A percentile compares a stretch with the other conserved stretches of the same genome.
Conservation (phyloP, 2,888 invertebrate species). For the Steinernema carpocapsae region DNA sequence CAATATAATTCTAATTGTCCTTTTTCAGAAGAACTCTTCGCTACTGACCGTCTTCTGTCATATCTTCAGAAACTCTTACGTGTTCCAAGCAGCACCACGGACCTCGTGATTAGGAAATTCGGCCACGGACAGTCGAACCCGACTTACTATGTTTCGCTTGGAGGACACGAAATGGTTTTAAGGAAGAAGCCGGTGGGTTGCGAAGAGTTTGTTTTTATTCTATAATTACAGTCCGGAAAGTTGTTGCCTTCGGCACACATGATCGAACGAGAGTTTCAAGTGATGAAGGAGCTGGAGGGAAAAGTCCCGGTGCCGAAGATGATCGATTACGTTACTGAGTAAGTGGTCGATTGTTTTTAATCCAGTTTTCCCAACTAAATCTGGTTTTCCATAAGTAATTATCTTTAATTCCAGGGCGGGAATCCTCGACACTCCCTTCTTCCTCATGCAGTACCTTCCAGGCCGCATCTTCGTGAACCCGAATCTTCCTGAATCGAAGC, state of each 20-base stretch:
- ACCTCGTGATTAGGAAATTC: slow-evolving; percentile 50
- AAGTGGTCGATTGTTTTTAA: slow-evolving; percentile 24
- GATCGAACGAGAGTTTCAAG: slow-evolving; percentile 71
- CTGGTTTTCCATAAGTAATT: neutral
- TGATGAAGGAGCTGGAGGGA: slow-evolving; percentile 70
- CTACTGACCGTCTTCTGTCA: slow-evolving; percentile 33
- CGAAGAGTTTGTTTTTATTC: too few species aligned
- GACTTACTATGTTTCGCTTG: slow-evolving; percentile 70
- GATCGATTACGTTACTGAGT: slow-evolving; percentile 61
- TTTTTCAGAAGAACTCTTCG: slow-evolving; percentile 40
- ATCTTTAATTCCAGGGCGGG: slow-evolving; percentile 55
- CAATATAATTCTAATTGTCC: too few species aligned
- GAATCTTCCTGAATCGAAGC: slow-evolving; percentile 62
- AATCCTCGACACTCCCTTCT: slow-evolving; percentile 71
- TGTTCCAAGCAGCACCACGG: neutral
- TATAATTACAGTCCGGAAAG: slow-evolving; percentile 69
- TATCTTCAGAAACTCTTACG: slow-evolving; percentile 41
- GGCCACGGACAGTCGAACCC: slow-evolving; percentile 72
- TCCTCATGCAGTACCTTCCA: slow-evolving; percentile 71
- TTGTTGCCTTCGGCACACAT: slow-evolving; percentile 71
- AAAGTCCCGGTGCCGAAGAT: slow-evolving; percentile 70
- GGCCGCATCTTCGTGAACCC: slow-evolving; percentile 70
- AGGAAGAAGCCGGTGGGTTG: slow-evolving; percentile 71
- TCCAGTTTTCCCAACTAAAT: too few species aligned
- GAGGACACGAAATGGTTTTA: slow-evolving; percentile 69